Base-by-base conservation (phyloP, 2,113 vertebrate genomes). In the Onychorhynchus coronatus region DNA sequence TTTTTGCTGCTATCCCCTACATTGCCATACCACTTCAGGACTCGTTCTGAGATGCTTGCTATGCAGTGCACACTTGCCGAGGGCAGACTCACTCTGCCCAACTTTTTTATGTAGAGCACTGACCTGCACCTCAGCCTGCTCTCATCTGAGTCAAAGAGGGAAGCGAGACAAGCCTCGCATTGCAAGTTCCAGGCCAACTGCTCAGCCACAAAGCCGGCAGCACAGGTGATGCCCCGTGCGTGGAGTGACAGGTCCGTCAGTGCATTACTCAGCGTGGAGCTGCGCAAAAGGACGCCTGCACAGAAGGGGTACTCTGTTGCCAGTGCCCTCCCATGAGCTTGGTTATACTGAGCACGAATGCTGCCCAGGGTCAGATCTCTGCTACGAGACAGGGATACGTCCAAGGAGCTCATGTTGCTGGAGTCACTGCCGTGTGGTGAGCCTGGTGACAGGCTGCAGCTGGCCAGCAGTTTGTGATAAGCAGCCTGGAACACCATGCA, bases 91-190 rank as follows among this genome's bases (percentile, higher is more conserved):
- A 92, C 44, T 1, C 92, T 68, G n/a, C 95, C 89, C 6, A 74
- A 72, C 92, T 96, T 97, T 53, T 93, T 97, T 42, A 97, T 30
- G 44, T 94, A 95, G 14, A 97, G 93, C 35, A 97, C 56, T 8
- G 97, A 78, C 76, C 91, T 74, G 4, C 58, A 66, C 18, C 84
- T 91, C 30, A 39, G 67, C 77, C 56, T 67, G 85, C 75, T 93
- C 42, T 91, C 84, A 31, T 95, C 93, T 12, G 52, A 67, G 22
- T 96, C 88, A 39, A 97, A 98, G 20, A 97, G 94, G 6, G 97
- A 91, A 73, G 94, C 82, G 25, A 97, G 30, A 18, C 96, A 98
- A 56, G 90, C 56, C n/a, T 97, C 95, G 2, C 97, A 98, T 0
- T 72, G 91, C 73, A 97, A 59, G 33, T 63, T 49, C 31, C 56